Conservation (phyloP, 35 echinoderm and acorn worm genomes). For the Strongylocentrotus purpuratus region DNA sequence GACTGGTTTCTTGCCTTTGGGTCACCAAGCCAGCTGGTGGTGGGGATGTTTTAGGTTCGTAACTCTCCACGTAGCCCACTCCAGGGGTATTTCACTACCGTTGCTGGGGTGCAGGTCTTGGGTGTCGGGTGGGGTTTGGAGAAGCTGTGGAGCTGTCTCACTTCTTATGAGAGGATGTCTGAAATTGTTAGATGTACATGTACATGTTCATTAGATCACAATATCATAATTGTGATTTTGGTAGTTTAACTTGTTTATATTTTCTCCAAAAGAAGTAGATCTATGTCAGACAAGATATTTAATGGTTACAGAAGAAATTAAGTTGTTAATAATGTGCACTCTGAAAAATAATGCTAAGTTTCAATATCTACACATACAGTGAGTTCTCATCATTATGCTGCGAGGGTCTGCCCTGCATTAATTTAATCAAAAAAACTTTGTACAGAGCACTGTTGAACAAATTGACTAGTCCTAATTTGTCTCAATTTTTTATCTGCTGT, state of each 20-base stretch:
- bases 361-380: too few relatives aligned
- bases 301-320: too few relatives aligned
- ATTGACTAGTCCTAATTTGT: too few relatives aligned
- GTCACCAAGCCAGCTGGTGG: conserved; percentile 11
- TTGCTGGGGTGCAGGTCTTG: background rate
- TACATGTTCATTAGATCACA: background rate
- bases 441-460: too few relatives aligned
- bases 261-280: too few relatives aligned
- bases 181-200: background rate
- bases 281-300: too few relatives aligned
- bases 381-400: too few relatives aligned
- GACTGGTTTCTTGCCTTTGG: conserved; percentile 29
- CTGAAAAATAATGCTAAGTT: too few relatives aligned
- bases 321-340: too few relatives aligned
- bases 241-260: background rate
- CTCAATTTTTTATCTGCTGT: too few relatives aligned
- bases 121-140: background rate
- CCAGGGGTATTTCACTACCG: conserved; percentile 16
- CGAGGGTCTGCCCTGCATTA: too few relatives aligned
- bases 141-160: background rate
- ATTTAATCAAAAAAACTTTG: too few relatives aligned
- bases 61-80: conserved; percentile 19
- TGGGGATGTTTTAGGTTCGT: background rate
- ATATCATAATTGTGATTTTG: background rate
- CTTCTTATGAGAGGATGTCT: conserved; percentile 6